Evolutionary conservation across 2,888 invertebrate species (phyloP), one percentile per base, ranked within the genome.

Genomic region (Tiliacea aurago): DNA sequence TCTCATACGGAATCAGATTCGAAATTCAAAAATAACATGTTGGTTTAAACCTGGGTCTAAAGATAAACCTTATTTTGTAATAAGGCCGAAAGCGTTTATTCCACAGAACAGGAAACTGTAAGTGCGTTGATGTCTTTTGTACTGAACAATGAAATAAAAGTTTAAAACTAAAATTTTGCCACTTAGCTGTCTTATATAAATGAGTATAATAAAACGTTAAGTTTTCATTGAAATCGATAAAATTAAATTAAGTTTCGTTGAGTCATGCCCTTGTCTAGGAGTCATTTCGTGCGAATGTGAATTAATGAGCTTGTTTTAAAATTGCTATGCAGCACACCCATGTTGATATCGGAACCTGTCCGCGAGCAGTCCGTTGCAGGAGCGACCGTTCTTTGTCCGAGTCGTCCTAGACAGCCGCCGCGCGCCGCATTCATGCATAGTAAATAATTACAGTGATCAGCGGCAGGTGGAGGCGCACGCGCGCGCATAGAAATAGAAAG

Each of bases 401-500:
- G 90, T 92, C 94, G 94, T 94, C 95, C 94, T 94, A 95, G 95
- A 94, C 95, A 93, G 91, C 93, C 93, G 93, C 93, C 91, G 83
- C 84, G 89, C 90, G 92, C 88, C 88, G 93, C 96, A 95, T 95
- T 95, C 96, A 95, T 95, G 96, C 95, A 95, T 96, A 95, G 95
- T 95, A 96, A 96, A 95, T 96, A 96, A 96, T 96, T 95, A 95
- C 94, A 92, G 94, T 94, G 95, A 95, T 95, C 96, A 93, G 88
- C 89, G 94, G 95, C 96, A 96, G 96, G 96, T 96, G 96, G 91
- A 92, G 84, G 87, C 93, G 94, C 95, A 94, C 95, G 95, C 94
- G 94, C 93, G 92, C 92, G 92, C 95, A 95, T 96, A 96, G 96
- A 94, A 94, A 96, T 95, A 96, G 96, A 95, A 95, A 96, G 95